Evolutionary conservation across 2,113 vertebrate genomes (phyloP).

Genomic region (Benthochromis sp.): DNA sequence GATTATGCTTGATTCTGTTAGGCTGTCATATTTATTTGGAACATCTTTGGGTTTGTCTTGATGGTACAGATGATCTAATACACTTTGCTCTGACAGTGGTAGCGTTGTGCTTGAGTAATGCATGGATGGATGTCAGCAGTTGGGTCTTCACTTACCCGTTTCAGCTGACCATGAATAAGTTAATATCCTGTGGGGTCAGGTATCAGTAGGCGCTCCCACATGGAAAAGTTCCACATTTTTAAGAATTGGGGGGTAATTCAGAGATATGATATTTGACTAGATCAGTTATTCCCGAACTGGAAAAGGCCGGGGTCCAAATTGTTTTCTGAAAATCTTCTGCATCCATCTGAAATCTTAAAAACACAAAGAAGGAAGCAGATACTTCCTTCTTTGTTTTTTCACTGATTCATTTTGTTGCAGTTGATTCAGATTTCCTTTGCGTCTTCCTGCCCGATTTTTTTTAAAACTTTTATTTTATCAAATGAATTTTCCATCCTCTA

Average conservation of each 20-base stretch:
- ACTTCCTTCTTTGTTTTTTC: not conserved
- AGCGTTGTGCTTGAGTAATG: not conserved
- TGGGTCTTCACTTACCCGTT: not conserved
- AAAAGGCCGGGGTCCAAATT: not conserved
- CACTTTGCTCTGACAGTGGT: not conserved
- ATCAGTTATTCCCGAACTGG: not conserved
- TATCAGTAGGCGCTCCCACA: not conserved
- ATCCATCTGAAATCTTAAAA: not conserved
- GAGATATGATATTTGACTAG: not conserved
- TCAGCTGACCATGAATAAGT: slow-evolving; percentile 2
- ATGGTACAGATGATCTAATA: not conserved
- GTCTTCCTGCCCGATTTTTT: not conserved
- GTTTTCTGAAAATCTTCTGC: not conserved
- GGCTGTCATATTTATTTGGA: not conserved
- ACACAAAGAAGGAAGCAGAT: not conserved
- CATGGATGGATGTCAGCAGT: not conserved
- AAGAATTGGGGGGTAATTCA: not conserved
- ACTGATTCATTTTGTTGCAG: not conserved
- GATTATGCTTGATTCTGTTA: not conserved
- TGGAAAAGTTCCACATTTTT: not conserved
- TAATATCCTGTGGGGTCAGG: not conserved
- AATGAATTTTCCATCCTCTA: not conserved
- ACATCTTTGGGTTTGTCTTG: not conserved
- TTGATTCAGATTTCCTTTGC: not conserved
- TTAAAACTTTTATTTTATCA: not conserved